Conservation (phyloP, 2,113 vertebrate genomes). For the Ellobius talpinus region DNA sequence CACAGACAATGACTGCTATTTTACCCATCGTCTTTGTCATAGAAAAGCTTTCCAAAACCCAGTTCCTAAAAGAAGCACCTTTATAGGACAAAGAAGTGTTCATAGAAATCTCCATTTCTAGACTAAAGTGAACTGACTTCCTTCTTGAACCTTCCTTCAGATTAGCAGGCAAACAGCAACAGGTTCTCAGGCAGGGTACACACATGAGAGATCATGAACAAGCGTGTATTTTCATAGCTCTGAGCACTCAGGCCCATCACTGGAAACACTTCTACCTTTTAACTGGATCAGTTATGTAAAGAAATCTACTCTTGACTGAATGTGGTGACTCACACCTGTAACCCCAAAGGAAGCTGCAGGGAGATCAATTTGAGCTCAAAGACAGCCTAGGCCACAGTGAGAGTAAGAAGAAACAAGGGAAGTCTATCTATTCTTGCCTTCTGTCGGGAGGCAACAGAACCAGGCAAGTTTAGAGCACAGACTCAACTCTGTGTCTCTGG, state of each 20-base stretch:
- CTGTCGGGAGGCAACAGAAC: neutral
- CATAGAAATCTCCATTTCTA: neutral
- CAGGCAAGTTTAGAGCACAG: neutral
- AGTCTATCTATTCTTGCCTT: neutral
- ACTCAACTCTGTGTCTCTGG: neutral
- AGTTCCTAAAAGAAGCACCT: neutral
- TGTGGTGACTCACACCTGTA: neutral
- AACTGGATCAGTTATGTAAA: neutral
- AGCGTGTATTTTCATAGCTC: accelerated
- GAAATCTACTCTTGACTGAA: neutral
- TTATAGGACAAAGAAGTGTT: neutral
- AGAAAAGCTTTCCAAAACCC: conserved; percentile 11
- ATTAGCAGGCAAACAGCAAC: neutral
- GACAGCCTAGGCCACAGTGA: neutral
- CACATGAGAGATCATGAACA: neutral
- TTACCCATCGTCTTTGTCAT: neutral
- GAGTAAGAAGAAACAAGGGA: neutral
- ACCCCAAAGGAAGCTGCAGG: neutral
- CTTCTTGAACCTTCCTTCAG: neutral
- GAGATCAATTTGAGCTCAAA: neutral
- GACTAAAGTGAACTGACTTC: neutral
- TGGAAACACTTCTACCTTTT: neutral
- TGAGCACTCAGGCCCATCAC: neutral
- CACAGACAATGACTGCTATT: neutral
- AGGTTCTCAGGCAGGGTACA: neutral